Conservation (phyloP, 2,113 vertebrate genomes). For the Recurvirostra avosetta region DNA sequence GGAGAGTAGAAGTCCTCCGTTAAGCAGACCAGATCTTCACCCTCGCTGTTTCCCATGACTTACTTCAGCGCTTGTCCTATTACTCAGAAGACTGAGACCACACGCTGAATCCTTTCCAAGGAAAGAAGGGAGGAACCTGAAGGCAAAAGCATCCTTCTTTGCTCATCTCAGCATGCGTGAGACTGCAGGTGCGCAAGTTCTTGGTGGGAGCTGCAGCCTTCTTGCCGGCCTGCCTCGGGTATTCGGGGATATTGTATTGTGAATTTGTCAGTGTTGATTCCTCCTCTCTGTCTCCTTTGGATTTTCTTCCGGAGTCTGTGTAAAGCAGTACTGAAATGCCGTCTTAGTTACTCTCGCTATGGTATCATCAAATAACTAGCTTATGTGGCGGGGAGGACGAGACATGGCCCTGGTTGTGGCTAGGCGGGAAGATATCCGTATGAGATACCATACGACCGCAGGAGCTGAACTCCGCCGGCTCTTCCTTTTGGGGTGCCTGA, state of each 20-base stretch:
- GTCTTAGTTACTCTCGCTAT: not conserved
- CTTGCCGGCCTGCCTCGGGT: not conserved
- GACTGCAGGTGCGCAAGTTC: not conserved
- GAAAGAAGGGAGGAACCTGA: not conserved
- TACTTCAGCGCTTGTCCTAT: not conserved
- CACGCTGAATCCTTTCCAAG: accelerated
- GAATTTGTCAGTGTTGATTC: not conserved
- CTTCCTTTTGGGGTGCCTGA: not conserved
- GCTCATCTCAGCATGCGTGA: not conserved
- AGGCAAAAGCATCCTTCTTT: not conserved
- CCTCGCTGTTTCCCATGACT: not conserved
- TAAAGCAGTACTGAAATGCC: not conserved
- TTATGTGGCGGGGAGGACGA: not conserved
- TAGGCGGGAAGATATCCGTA: not conserved
- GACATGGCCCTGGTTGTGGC: not conserved
- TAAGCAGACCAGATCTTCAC: not conserved
- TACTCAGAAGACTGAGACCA: not conserved
- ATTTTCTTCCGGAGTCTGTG: not conserved
- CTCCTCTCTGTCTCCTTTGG: not conserved
- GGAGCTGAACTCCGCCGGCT: not conserved
- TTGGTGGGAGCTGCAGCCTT: not conserved
- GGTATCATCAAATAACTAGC: not conserved
- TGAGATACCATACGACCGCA: accelerated
- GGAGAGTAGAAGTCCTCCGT: not conserved
- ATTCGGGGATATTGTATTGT: not conserved